A percentile compares a stretch with the other conserved stretches of the same genome.
phyloP scores from a whole-genome alignment of 1,140 invertebrate genomes.

The Macrotrachela quadricornifera region DNA sequence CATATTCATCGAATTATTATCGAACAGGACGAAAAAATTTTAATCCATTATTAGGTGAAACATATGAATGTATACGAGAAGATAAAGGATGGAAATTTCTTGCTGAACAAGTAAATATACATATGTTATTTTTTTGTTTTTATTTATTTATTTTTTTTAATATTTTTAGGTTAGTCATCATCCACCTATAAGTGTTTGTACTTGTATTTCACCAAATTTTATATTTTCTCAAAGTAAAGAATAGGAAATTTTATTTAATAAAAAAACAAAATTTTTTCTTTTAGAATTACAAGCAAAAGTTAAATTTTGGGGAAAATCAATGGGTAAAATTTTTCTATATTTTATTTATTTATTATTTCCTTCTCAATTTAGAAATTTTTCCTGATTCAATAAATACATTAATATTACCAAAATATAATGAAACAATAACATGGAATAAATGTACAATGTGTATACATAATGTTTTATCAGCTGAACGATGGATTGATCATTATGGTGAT shows the following conservation, averaged over 20 bases:
- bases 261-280: too few relatives aligned
- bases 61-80: conserved; percentile 43
- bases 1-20: conserved; percentile 24
- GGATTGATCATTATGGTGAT: conserved; percentile 67
- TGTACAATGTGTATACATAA: conserved; percentile 69
- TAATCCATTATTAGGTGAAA: conserved; percentile 27
- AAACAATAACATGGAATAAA: conserved; percentile 62
- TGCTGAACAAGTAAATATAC: conserved; percentile 39
- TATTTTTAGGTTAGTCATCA: too few relatives aligned
- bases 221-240: conserved; percentile 46
- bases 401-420: conserved; percentile 17
- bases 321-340: conserved; percentile 17
- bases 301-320: conserved; percentile 33
- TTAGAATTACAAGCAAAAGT: conserved; percentile 28
- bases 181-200: conserved; percentile 26
- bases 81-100: conserved; percentile 55
- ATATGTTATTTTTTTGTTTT: too few relatives aligned
- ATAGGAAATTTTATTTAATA: neutral
- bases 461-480: conserved; percentile 45
- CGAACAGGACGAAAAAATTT: conserved; percentile 27
- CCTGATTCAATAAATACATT: too few relatives aligned
- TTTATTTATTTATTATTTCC: too few relatives aligned
- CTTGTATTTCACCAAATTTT: conserved; percentile 39
- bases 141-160: too few relatives aligned
- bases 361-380: too few relatives aligned